A percentile compares a stretch with the other conserved stretches of the same genome.
Conservation (phyloP, 2,113 vertebrate genomes). For the Passer montanus region DNA sequence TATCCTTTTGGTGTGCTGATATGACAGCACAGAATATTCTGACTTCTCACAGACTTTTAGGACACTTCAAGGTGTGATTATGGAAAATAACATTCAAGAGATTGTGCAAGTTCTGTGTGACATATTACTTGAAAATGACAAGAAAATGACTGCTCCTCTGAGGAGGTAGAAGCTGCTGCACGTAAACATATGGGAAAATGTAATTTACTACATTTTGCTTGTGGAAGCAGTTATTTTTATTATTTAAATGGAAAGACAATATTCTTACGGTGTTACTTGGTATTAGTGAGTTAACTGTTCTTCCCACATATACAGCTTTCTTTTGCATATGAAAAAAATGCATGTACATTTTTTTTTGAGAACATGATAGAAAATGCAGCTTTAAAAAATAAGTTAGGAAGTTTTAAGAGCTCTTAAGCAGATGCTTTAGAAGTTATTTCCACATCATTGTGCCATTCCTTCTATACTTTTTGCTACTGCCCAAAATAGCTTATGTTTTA, state of each 20-base stretch:
- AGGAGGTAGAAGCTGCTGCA: background rate
- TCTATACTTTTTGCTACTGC: background rate
- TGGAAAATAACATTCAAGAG: slow-evolving; percentile 9
- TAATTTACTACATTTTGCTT: background rate
- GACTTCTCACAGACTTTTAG: slow-evolving; percentile 18
- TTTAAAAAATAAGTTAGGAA: background rate
- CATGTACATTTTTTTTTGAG: background rate
- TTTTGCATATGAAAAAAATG: background rate
- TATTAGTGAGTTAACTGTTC: background rate
- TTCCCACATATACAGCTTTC: background rate
- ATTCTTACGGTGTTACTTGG: background rate
- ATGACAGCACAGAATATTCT: background rate
- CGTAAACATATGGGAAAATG: background rate
- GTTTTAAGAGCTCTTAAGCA: background rate
- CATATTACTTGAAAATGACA: slow-evolving; percentile 20
- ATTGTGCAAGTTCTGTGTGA: background rate
- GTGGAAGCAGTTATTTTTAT: background rate
- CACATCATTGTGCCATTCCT: background rate
- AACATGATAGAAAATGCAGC: background rate
- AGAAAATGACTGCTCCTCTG: background rate
- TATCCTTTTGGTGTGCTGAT: background rate
- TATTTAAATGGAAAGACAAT: background rate
- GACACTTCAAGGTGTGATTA: slow-evolving; percentile 18
- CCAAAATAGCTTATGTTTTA: background rate
- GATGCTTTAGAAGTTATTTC: background rate